These are phyloP conservation scores for Enoplosus armatus DNA, from an alignment of 2,797 vertebrate species.

Conservation along the genomic window DNA sequence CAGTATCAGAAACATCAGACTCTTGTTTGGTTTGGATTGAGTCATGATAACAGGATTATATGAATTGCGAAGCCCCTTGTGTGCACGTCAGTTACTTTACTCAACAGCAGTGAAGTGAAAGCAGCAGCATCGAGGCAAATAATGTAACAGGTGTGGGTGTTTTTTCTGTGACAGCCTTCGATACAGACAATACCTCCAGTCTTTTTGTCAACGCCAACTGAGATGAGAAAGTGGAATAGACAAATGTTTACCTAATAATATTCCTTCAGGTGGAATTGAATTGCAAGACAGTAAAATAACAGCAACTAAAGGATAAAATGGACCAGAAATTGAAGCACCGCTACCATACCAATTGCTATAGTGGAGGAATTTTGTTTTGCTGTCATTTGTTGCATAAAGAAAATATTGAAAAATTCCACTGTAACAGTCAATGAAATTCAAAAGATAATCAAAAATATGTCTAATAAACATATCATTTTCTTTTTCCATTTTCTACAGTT, in stretches of 20 bases:
- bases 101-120: conserved; percentile 21
- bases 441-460: conserved; percentile 10
- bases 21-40: conserved; percentile 41
- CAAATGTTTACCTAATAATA: conserved; percentile 33
- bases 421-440: not conserved
- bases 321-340: not conserved
- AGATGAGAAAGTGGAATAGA: conserved; percentile 17
- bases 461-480: no score
- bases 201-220: conserved; percentile 26
- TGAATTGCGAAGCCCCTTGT: conserved; percentile 14
- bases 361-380: not conserved
- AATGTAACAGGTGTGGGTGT: conserved; percentile 24
- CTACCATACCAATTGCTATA: not conserved
- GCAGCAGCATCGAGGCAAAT: conserved; percentile 6
- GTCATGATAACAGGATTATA: conserved; percentile 36
- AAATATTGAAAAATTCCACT: not conserved
- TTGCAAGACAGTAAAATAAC: conserved; percentile 14
- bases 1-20: conserved; percentile 25
- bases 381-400: not conserved
- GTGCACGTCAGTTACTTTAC: conserved; percentile 26
- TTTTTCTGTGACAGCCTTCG: conserved; percentile 16
- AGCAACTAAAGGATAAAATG: conserved; percentile 1
- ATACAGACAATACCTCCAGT: conserved; percentile 20
- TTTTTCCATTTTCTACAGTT: not conserved
- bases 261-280: conserved; percentile 18